Conservation (phyloP, 2,113 vertebrate species). For the Alethe castanea region DNA sequence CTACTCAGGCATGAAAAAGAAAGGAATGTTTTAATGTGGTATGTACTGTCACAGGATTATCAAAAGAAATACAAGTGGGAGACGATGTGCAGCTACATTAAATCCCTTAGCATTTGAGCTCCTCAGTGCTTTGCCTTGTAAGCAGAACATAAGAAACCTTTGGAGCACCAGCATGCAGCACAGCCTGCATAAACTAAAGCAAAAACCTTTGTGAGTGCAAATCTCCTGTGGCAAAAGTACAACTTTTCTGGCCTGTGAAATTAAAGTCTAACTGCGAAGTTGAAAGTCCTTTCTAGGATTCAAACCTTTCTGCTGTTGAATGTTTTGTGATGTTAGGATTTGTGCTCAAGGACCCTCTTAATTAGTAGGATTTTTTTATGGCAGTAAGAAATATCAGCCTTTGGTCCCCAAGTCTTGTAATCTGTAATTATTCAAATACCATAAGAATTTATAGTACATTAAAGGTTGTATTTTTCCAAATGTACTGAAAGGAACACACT, state of each 20-base stretch:
- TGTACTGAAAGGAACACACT: background rate
- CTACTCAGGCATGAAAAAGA: background rate
- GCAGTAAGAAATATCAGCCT: background rate
- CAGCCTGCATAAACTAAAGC: background rate
- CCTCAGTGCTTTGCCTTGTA: background rate
- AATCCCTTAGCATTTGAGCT: background rate
- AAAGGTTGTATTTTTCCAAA: background rate
- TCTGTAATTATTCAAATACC: background rate
- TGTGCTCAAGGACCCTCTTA: background rate
- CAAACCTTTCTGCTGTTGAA: background rate
- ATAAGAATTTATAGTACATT: background rate
- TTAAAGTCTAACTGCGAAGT: background rate
- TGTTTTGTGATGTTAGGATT: background rate
- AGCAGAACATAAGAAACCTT: background rate
- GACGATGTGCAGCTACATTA: background rate
- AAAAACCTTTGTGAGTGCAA: background rate
- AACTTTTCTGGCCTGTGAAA: background rate
- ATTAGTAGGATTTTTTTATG: background rate
- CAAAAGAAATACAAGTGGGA: constrained; percentile 34
- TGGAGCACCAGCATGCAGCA: background rate
- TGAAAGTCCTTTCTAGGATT: background rate
- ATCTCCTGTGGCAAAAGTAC: background rate
- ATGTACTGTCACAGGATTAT: background rate
- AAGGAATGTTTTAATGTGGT: background rate
- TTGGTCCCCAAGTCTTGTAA: background rate